Conservation (phyloP, 2,797 vertebrate species). For the Gobionotothen gibberifrons region DNA sequence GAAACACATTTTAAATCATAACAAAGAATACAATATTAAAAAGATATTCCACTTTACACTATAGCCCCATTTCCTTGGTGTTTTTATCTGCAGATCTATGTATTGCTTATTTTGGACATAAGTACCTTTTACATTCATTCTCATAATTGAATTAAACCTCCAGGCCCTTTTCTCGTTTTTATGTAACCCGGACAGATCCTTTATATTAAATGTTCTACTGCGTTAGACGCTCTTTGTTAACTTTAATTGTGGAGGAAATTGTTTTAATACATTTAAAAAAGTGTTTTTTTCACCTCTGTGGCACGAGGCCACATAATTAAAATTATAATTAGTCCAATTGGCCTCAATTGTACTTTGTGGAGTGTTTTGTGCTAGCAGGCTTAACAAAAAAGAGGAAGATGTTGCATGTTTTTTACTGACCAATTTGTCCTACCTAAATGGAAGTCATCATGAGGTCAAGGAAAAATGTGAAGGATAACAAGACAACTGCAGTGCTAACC, state of each 20-base stretch:
- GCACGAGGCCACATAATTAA: fast-evolving
- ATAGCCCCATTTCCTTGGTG: not conserved
- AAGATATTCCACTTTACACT: not conserved
- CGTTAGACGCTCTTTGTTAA: not conserved
- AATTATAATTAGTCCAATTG: not conserved
- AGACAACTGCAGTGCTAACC: too few species aligned
- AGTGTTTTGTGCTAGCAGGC: too few species aligned
- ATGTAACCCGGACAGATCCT: not conserved
- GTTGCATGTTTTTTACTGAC: not conserved
- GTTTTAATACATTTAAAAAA: not conserved
- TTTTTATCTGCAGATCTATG: not conserved
- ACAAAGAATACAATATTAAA: not conserved
- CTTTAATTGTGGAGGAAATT: not conserved
- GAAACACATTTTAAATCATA: not conserved
- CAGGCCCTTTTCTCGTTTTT: too few species aligned
- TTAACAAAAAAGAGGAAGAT: too few species aligned
- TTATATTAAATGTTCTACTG: too few species aligned
- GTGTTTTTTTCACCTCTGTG: not conserved
- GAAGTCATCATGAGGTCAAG: not conserved
- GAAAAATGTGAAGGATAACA: too few species aligned
- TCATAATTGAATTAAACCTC: too few species aligned
- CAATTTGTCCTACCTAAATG: not conserved
- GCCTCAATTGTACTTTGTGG: too few species aligned
- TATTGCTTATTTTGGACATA: not conserved
- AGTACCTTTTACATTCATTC: too few species aligned